Conservation (phyloP, 2,888 invertebrate genomes). For the Meiosimyza platycephala region DNA sequence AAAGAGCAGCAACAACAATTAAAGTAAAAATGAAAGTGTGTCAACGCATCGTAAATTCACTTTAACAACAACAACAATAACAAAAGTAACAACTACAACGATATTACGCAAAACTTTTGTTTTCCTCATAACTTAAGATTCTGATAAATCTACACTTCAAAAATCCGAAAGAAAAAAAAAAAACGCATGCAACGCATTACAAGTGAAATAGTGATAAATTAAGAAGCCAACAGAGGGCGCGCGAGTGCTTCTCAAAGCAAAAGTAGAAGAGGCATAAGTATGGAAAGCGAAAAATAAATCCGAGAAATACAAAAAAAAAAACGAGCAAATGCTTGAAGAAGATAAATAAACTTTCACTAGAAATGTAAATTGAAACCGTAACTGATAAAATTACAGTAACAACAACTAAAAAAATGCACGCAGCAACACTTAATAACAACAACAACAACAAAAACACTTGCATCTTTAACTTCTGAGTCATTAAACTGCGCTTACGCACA, state of each 20-base stretch:
- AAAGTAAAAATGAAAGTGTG: constrained; percentile 54
- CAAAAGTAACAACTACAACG: constrained; percentile 32
- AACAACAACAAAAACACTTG: too few species aligned
- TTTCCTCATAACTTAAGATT: constrained; percentile 36
- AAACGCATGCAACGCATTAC: neutral
- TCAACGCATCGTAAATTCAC: constrained; percentile 40
- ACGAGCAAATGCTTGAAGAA: neutral
- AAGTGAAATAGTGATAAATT: constrained; percentile 4
- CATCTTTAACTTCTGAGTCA: too few species aligned
- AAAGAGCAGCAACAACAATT: too few species aligned
- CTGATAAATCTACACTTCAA: constrained; percentile 35
- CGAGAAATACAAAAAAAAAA: too few species aligned
- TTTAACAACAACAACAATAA: too few species aligned
- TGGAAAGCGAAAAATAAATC: neutral
- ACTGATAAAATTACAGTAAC: constrained; percentile 39
- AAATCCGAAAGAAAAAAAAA: neutral
- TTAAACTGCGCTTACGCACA: too few species aligned
- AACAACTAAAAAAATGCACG: constrained; percentile 34
- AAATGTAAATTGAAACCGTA: constrained; percentile 50
- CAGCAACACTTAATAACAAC: too few species aligned
- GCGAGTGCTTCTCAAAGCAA: neutral
- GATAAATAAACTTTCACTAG: constrained; percentile 55
- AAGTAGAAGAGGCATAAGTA: neutral
- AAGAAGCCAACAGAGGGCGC: constrained; percentile 22
- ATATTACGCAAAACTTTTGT: constrained; percentile 32